Evolutionary conservation across 2,888 invertebrate species (phyloP).

Genomic region (Drosophila setosimentum): DNA sequence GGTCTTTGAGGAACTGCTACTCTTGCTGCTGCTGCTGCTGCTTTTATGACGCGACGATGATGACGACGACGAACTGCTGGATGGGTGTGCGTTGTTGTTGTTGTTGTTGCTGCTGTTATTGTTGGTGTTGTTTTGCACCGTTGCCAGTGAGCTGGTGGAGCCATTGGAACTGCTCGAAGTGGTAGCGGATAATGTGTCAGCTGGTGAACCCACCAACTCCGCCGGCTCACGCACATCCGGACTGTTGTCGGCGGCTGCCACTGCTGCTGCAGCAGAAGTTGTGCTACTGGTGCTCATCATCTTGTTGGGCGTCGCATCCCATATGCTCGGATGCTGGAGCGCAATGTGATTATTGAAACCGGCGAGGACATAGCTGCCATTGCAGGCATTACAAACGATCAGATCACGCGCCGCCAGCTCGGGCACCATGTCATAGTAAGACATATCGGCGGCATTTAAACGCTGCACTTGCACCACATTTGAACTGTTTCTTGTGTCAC

Average conservation of each 20-base stretch:
- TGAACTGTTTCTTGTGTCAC: slow-evolving; percentile 15
- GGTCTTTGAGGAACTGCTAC: slow-evolving; percentile 70
- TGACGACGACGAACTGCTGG: slow-evolving; percentile 60
- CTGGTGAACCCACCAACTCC: slow-evolving; percentile 58
- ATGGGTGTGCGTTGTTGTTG: slow-evolving; percentile 29
- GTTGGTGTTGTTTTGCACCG: slow-evolving; percentile 71
- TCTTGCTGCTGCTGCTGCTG: slow-evolving; percentile 81
- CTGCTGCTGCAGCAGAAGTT: slow-evolving; percentile 11
- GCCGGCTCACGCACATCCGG: slow-evolving; percentile 57
- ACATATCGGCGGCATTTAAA: slow-evolving; percentile 88
- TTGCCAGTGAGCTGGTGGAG: slow-evolving; percentile 84
- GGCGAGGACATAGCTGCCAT: slow-evolving; percentile 91
- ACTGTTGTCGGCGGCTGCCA: slow-evolving; percentile 48
- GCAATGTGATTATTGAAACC: slow-evolving; percentile 91
- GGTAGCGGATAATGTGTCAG: slow-evolving; percentile 60
- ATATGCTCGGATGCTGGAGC: slow-evolving; percentile 85
- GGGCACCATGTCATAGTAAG: slow-evolving; percentile 91
- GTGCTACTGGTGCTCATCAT: slow-evolving; percentile 34
- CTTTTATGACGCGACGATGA: slow-evolving; percentile 83
- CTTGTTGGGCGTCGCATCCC: slow-evolving; percentile 75
- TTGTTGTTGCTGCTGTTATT: slow-evolving; percentile 40
- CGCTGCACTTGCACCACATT: slow-evolving; percentile 85
- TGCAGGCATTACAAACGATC: slow-evolving; percentile 92
- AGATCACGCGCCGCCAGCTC: slow-evolving; percentile 91
- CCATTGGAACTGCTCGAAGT: slow-evolving; percentile 68